Conservation (phyloP, 2,113 vertebrate genomes). For the Emydocephalus ijimae region DNA sequence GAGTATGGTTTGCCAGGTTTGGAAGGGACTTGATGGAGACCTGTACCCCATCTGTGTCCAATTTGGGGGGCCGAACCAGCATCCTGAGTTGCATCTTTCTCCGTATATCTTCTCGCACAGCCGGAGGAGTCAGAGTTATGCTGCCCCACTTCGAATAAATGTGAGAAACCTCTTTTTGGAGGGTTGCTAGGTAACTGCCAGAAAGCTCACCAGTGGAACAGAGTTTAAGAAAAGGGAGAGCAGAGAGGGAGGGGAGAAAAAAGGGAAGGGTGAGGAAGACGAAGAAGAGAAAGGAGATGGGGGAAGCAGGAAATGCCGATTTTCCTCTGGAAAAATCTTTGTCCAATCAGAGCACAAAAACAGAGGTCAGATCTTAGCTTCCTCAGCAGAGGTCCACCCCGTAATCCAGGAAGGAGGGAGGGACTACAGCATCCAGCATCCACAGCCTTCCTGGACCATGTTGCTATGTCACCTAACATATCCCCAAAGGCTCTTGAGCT, state of each 20-base stretch:
- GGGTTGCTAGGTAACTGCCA: slow-evolving; percentile 67
- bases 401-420: background rate
- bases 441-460: background rate
- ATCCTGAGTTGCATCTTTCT: background rate
- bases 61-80: background rate
- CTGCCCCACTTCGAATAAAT: background rate
- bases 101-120: background rate
- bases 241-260: background rate
- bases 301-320: background rate
- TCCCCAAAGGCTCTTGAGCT: too few relatives aligned
- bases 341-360: background rate
- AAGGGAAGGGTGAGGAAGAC: too few relatives aligned
- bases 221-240: slow-evolving; percentile 16
- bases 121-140: background rate
- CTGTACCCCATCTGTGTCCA: background rate
- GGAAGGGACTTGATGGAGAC: background rate
- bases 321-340: background rate
- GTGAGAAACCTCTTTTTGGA: slow-evolving; percentile 48
- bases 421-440: background rate
- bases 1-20: too few relatives aligned
- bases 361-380: background rate
- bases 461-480: background rate
- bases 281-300: background rate
- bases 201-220: slow-evolving; percentile 59
- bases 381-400: background rate